These are phyloP conservation scores for Panulirus ornatus DNA, from an alignment of 1,140 invertebrate genomes.

Conservation along the genomic window DNA sequence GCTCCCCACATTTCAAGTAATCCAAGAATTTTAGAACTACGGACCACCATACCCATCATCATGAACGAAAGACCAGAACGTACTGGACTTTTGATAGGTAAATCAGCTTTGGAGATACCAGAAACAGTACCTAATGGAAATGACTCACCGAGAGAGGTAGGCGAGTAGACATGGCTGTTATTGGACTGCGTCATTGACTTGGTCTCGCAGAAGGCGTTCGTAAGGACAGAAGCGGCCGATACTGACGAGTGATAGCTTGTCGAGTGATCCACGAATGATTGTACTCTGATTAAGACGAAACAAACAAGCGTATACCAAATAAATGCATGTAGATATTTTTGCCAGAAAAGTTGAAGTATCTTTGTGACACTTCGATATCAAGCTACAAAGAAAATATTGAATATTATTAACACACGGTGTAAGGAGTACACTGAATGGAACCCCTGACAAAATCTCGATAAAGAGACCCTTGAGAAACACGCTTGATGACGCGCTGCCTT, in stretches of 20 bases:
- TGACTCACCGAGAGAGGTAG: conserved; percentile 85
- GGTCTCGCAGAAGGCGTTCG: conserved; percentile 84
- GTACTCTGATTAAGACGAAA: conserved; percentile 76
- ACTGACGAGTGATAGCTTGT: conserved; percentile 82
- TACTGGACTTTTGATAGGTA: conserved; percentile 30
- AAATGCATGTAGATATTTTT: not conserved
- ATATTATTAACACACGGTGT: too few relatives aligned
- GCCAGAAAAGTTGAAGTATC: not conserved
- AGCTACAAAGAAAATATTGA: too few relatives aligned
- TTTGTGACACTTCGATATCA: too few relatives aligned
- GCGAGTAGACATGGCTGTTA: conserved; percentile 86
- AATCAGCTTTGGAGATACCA: not conserved
- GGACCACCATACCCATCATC: conserved; percentile 65
- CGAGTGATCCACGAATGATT: conserved; percentile 80
- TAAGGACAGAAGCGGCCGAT: conserved; percentile 80
- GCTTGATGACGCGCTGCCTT: not conserved
- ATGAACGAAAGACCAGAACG: conserved; percentile 41
- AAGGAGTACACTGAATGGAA: too few relatives aligned
- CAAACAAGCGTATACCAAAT: not conserved
- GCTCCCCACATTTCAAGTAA: not conserved
- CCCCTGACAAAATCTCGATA: too few relatives aligned
- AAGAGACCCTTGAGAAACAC: not conserved
- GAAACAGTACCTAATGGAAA: not conserved
- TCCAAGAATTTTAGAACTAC: conserved; percentile 29
- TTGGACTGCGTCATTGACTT: conserved; percentile 87